phyloP scores from a whole-genome alignment of 2,797 vertebrate species.

The Notolepis coatsorum region DNA sequence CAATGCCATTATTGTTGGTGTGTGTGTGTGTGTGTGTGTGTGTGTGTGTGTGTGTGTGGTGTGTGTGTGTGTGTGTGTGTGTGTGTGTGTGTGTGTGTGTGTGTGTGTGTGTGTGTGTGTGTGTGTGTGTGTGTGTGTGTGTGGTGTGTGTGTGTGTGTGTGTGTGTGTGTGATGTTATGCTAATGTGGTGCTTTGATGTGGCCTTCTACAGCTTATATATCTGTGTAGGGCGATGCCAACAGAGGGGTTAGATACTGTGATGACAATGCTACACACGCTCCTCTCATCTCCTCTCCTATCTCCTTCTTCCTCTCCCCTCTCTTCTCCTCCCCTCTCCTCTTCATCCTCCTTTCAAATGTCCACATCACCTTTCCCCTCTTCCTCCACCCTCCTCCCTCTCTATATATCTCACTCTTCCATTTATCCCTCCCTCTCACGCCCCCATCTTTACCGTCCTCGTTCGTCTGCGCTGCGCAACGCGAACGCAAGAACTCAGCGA shows the following conservation, averaged over 20 bases:
- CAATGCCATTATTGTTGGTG: conserved; percentile 11
- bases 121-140: conserved; percentile 4
- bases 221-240: conserved; percentile 23
- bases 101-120: conserved; percentile 1
- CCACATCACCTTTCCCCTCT: background rate
- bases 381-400: background rate
- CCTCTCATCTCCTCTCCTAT: background rate
- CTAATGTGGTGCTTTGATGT: conserved; percentile 51
- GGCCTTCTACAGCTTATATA: conserved; percentile 21
- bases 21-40: conserved; percentile 20
- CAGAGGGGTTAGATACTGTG: conserved; percentile 10
- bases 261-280: background rate
- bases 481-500: too few relatives aligned
- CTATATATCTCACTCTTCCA: conserved; percentile 7
- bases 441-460: conserved; percentile 19
- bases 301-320: background rate
- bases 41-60: conserved; percentile 39
- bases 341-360: background rate
- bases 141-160: conserved; percentile 8
- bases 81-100: conserved; percentile 16
- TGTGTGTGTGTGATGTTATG: background rate
- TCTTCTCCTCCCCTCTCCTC: background rate
- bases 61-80: conserved; percentile 16
- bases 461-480: too few relatives aligned
- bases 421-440: background rate